phyloP scores from a whole-genome alignment of 1,140 invertebrate genomes.

The Idris sp. region DNA sequence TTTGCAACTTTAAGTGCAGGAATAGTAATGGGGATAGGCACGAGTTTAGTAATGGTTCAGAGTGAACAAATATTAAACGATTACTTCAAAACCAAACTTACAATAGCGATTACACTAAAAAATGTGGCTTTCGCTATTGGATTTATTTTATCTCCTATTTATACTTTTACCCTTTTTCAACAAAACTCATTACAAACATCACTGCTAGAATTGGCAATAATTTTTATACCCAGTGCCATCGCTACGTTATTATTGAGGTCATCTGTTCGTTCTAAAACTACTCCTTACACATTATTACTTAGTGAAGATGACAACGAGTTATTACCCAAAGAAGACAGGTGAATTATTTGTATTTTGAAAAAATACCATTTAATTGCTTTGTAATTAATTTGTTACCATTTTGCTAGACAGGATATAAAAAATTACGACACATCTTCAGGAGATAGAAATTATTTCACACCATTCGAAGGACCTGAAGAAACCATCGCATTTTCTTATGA shows the following conservation, averaged over 20 bases:
- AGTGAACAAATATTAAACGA: conserved; percentile 66
- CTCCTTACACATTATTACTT: conserved; percentile 59
- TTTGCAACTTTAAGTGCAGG: conserved; percentile 70
- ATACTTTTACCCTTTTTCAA: conserved; percentile 60
- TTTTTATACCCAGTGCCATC: conserved; percentile 64
- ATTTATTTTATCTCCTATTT: conserved; percentile 62
- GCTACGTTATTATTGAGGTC: conserved; percentile 62
- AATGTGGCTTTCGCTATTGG: conserved; percentile 65
- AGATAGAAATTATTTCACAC: conserved; percentile 9
- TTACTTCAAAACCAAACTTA: conserved; percentile 66
- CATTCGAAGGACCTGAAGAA: conserved; percentile 4
- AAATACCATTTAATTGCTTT: background rate
- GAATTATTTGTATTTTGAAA: conserved; percentile 24
- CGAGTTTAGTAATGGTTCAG: conserved; percentile 68
- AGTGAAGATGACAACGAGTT: conserved; percentile 67
- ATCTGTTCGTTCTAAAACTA: conserved; percentile 19
- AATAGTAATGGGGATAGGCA: conserved; percentile 73
- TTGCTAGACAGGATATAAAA: conserved; percentile 20
- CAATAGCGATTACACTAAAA: conserved; percentile 62
- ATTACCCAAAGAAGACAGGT: conserved; percentile 12
- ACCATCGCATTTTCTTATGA: conserved; percentile 31
- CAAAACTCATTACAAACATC: conserved; percentile 57
- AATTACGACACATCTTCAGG: conserved; percentile 8
- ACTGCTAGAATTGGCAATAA: conserved; percentile 64
- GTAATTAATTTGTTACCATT: conserved; percentile 21